These are phyloP conservation scores for Chascanopsetta lugubris DNA, from an alignment of 2,113 vertebrate species.

Conservation along the genomic window DNA sequence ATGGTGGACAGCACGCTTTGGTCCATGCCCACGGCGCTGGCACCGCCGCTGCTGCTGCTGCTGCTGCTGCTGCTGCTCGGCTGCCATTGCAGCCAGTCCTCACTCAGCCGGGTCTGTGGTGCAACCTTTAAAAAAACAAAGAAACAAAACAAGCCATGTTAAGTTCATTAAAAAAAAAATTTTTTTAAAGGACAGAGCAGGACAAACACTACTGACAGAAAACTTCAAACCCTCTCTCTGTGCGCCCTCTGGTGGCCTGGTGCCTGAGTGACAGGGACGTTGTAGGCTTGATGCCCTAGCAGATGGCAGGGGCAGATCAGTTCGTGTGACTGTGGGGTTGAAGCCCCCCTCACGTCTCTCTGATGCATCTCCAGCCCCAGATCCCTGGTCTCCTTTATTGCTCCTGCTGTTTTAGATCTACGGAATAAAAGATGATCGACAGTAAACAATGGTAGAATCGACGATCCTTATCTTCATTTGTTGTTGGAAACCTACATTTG, in stretches of 20 bases:
- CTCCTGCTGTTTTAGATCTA: slow-evolving; percentile 14
- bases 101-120: slow-evolving; percentile 18
- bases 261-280: neutral
- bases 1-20: slow-evolving; percentile 12
- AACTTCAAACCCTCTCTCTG: neutral
- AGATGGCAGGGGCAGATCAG: neutral
- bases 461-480: neutral
- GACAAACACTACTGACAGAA: neutral
- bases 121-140: neutral
- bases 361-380: slow-evolving; percentile 25
- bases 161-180: too few relatives aligned
- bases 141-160: too few relatives aligned
- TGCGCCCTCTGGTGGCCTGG: neutral
- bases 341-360: neutral
- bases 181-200: neutral
- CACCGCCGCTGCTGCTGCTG: neutral
- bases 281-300: neutral
- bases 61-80: neutral
- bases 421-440: slow-evolving; percentile 2
- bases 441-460: neutral
- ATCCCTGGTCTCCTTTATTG: neutral
- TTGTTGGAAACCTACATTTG: neutral
- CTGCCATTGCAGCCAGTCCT: neutral
- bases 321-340: neutral
- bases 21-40: slow-evolving; percentile 11